Base-by-base conservation (phyloP, 1,140 invertebrate genomes). In the Brachionus angularis region DNA sequence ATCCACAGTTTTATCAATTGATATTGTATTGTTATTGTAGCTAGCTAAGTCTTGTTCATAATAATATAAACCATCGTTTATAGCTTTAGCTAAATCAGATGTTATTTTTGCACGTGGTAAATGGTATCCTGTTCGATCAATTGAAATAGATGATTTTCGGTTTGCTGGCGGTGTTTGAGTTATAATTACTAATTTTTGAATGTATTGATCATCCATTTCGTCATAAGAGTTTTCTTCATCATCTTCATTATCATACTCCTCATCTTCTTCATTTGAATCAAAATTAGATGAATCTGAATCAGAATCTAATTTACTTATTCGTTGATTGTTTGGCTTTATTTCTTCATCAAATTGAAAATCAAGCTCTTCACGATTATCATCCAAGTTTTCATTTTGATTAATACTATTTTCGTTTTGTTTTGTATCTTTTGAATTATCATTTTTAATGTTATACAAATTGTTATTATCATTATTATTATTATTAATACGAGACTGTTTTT, bases 311-410 rank as follows among this genome's bases (percentile, higher is more conserved):
- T 10, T 93, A 94, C 49, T 88, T 89, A 83, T 93, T 91, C 67
- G 88, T 86, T 73, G n/a, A n/a, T n/a, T n/a, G n/a, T n/a, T 89
- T 18, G 86, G 84, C 73, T 91, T 89, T 36, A 95, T 82, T 79
- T 98, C 94, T 82, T 96, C 93, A 79, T 98, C 94, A 83, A 97
- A 94, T 83, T 94, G 89, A 83, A 98, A 97, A 79, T 95, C 90
- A 70, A 96, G 81, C 79, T 96, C 93, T 80, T 93, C 91, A 72
- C 87, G 85, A 79, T 88, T 85, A 75, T 84, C 82, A 10, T 39
- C 14, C 14, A 31, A 25, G 18, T 10, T 27, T 10, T 58, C 53
- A 14, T 64, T 31, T 12, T 12, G 2, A n/a, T 39, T 39, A n/a
- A 3, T 39, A n/a, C 5, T 39, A n/a, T n/a, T n/a, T n/a, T n/a